Base-by-base conservation (phyloP, 2,797 vertebrate genomes). In the Anisognathus igniventris region DNA sequence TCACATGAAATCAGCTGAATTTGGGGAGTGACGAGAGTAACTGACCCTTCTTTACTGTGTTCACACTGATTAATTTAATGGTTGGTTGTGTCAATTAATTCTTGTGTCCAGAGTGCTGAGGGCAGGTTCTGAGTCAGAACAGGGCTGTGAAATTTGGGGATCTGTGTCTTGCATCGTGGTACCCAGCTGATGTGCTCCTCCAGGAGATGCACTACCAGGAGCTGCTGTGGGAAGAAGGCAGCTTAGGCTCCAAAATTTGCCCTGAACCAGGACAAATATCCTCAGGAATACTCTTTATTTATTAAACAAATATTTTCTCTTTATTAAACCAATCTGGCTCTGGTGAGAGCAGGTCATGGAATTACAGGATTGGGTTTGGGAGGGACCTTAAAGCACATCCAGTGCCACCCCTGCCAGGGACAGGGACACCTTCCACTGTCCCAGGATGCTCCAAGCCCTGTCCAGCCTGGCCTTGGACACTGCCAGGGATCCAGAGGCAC, bases 21-120 rank as follows among this genome's bases (percentile, higher is more conserved):
- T 14, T 64, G 56, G 68, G 50, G 33, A 1, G 4, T 1, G 7
- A 2, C 10, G 82, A 9, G 23, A 7, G 4, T 4, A 3, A n/a
- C 17, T 20, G 18, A 4, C 12, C 4, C 2, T 33, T 39, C n/a
- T 23, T 27, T 12, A 3, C 24, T 56, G n/a, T 1, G 0, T 35
- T 66, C 23, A 8, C 22, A 3, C 22, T 6, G 2, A 6, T 22
- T 10, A 2, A 10, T 28, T 15, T 17, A 8, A 4, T 20, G 35
- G 4, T 64, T 6, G 0, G 28, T 67, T 7, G 0, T 39, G 37
- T 21, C 37, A 30, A 30, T 61, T 40, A 40, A 40, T 80, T 37
- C 28, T 24, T 6, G 39, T 25, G 45, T 45, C 1, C 3, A 6
- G 8, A 5, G 56, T 27, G 35, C 35, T 27, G 57, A 37, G 57